Percentiles rank a stretch among this genome's conserved stretches.
Conservation (phyloP, 2,113 vertebrate species). For the Dascyllus trimaculatus region DNA sequence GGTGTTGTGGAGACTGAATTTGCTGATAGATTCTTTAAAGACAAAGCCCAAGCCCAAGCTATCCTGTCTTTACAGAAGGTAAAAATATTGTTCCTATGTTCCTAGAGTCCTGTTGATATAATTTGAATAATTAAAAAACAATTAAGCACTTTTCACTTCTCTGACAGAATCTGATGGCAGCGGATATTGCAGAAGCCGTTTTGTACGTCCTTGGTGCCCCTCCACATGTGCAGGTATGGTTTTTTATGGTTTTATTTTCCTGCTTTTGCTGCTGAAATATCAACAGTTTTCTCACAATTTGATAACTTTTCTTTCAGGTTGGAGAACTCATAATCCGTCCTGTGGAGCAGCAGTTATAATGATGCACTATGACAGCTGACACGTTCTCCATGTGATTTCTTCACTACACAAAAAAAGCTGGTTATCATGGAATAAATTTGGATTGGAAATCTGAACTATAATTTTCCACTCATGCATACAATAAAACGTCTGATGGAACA, state of each 20-base stretch:
- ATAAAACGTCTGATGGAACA: too few species aligned
- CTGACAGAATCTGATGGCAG: slow-evolving; percentile 48
- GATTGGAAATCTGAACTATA: too few species aligned
- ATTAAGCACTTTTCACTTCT: background rate
- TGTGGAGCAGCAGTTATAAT: slow-evolving; percentile 80
- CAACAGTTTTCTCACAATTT: background rate
- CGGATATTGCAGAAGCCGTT: slow-evolving; percentile 53
- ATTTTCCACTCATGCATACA: too few species aligned
- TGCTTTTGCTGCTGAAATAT: background rate
- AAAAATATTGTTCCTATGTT: background rate
- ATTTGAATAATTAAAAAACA: background rate
- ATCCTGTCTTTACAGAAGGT: slow-evolving; percentile 23
- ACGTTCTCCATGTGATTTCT: too few species aligned
- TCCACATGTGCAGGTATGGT: slow-evolving; percentile 61
- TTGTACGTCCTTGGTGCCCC: slow-evolving; percentile 55
- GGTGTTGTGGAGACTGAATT: slow-evolving; percentile 67
- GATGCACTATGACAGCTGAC: background rate
- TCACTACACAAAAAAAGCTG: too few species aligned
- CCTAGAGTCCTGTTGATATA: background rate
- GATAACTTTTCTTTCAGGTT: slow-evolving; percentile 82
- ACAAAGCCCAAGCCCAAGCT: background rate
- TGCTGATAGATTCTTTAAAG: background rate
- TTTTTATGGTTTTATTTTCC: background rate
- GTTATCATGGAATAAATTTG: too few species aligned
- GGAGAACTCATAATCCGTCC: slow-evolving; percentile 90